Conservation (phyloP, 1,140 invertebrate genomes). For the Drosophila bocki region DNA sequence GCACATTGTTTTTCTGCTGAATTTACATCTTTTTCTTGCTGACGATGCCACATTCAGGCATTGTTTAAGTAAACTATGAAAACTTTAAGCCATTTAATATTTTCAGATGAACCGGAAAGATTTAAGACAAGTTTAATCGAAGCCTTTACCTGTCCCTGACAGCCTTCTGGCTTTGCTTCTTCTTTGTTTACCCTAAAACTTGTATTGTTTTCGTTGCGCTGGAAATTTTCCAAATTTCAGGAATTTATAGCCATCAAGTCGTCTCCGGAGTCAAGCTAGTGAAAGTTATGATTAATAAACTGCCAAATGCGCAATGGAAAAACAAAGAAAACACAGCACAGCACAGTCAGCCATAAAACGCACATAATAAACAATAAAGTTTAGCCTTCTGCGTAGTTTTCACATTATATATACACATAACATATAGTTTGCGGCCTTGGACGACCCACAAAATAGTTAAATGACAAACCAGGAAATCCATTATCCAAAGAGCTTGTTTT, state of each 20-base stretch:
- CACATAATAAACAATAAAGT: conserved; percentile 41
- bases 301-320: conserved; percentile 26
- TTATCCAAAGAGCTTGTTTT: conserved; percentile 42
- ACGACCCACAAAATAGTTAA: conserved; percentile 32
- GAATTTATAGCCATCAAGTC: conserved; percentile 25
- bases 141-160: neutral
- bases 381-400: conserved; percentile 26
- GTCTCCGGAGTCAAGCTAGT: neutral
- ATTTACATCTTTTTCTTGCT: neutral
- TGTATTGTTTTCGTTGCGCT: conserved; percentile 17
- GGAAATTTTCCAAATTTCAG: conserved; percentile 26
- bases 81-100: conserved; percentile 1
- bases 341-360: conserved; percentile 15
- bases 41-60: neutral
- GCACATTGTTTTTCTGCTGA: neutral
- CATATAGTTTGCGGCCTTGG: conserved; percentile 1
- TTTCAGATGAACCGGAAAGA: neutral
- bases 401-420: neutral
- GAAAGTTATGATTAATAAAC: conserved; percentile 47
- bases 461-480: conserved; percentile 55
- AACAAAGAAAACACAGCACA: conserved; percentile 17
- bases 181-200: neutral
- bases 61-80: neutral
- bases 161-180: neutral
- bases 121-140: conserved; percentile 1